A percentile compares a stretch with the other conserved stretches of the same genome.
These are phyloP conservation scores for Schizopygopsis pylzovi DNA, from an alignment of 2,797 vertebrate species.

Conservation along the genomic window DNA sequence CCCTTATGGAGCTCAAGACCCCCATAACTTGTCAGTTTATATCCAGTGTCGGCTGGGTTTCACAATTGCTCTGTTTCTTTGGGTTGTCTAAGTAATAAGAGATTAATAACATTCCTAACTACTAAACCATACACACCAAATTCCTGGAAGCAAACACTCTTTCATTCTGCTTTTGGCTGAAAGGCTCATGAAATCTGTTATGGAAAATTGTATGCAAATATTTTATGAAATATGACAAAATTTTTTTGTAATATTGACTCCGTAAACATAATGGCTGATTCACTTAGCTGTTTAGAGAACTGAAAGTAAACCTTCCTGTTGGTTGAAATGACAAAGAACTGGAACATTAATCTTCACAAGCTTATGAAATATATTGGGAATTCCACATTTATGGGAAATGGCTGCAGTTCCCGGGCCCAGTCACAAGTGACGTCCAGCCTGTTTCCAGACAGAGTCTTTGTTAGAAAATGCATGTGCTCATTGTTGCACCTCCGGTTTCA, in stretches of 20 bases:
- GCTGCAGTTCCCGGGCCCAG: background rate
- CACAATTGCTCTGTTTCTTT: background rate
- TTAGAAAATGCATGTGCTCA: background rate
- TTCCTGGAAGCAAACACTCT: slow-evolving; percentile 7
- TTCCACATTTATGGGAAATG: background rate
- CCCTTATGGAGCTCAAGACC: slow-evolving; percentile 9
- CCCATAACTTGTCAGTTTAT: background rate
- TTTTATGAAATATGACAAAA: background rate
- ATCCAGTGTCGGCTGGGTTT: slow-evolving; percentile 47
- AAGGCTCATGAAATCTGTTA: background rate
- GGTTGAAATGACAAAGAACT: background rate
- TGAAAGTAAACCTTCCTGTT: background rate
- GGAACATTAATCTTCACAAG: background rate
- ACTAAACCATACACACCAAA: slow-evolving; percentile 29
- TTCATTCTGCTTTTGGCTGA: background rate
- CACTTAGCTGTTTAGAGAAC: background rate
- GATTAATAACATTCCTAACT: slow-evolving; percentile 35
- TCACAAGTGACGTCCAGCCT: background rate
- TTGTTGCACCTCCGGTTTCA: background rate
- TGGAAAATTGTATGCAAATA: background rate
- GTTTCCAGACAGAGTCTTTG: background rate
- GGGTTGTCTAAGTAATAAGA: slow-evolving; percentile 38
- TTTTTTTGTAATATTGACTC: background rate
- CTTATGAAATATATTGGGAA: slow-evolving; percentile 5
- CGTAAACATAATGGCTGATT: background rate